Percentiles rank a stretch among this genome's conserved stretches.
These are phyloP conservation scores for Drosophila koepferae DNA, from an alignment of 2,888 invertebrate species.

Conservation along the genomic window DNA sequence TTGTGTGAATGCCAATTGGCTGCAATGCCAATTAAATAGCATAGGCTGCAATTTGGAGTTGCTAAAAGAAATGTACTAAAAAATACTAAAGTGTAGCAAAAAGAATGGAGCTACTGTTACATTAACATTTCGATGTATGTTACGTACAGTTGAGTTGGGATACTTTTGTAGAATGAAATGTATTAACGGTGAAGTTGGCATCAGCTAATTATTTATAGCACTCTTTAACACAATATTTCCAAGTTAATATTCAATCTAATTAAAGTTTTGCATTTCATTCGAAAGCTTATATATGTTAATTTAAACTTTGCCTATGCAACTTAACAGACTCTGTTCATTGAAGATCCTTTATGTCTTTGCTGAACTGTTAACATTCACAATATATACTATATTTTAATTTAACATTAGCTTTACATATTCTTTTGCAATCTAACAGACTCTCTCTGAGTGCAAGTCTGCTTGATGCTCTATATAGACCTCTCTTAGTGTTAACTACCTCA, in stretches of 20 bases:
- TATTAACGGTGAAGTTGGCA: not conserved
- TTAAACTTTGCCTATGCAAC: not conserved
- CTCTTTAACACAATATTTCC: not conserved
- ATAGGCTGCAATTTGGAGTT: not conserved
- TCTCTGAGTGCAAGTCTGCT: not conserved
- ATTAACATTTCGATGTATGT: not conserved
- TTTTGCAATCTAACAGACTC: not conserved
- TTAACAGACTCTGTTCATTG: not conserved
- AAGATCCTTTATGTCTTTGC: not conserved
- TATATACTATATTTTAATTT: not conserved
- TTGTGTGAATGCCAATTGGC: conserved; percentile 4
- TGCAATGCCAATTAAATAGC: not conserved
- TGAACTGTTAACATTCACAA: not conserved
- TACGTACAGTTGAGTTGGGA: not conserved
- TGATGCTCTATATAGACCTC: not conserved
- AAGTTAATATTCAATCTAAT: not conserved
- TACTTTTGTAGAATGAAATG: too few relatives aligned
- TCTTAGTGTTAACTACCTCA: not conserved
- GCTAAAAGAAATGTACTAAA: not conserved
- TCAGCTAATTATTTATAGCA: not conserved
- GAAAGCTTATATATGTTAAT: not conserved
- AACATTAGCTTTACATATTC: not conserved
- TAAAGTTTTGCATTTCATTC: not conserved
- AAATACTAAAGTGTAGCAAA: not conserved
- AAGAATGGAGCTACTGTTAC: not conserved